Evolutionary conservation across 2,113 vertebrate species (phyloP).

Genomic region (Cryptomyrus ogoouensis): DNA sequence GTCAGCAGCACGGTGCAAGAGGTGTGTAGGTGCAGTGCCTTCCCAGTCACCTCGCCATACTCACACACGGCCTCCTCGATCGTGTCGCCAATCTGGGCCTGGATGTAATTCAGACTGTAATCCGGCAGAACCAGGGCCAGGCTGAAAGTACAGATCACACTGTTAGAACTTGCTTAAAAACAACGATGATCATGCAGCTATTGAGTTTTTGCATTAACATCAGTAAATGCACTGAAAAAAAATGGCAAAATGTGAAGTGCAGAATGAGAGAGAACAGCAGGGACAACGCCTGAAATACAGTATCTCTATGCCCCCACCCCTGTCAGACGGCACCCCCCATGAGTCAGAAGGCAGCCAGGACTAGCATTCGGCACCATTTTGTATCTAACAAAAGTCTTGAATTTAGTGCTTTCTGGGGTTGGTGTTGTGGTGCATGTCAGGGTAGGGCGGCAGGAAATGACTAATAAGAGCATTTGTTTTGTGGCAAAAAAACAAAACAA

Average conservation of each 20-base stretch:
- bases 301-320: background rate
- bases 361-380: background rate
- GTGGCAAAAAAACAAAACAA: background rate
- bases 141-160: constrained; percentile 63
- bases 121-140: constrained; percentile 91
- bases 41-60: constrained; percentile 48
- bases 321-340: background rate
- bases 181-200: background rate
- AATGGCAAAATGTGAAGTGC: background rate
- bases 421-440: background rate
- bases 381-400: background rate
- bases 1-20: too few relatives aligned
- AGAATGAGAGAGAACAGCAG: background rate
- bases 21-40: background rate
- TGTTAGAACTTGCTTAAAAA: background rate
- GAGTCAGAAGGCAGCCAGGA: background rate
- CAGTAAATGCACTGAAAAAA: background rate
- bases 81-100: constrained; percentile 82
- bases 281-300: background rate
- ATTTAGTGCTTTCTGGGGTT: background rate
- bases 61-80: constrained; percentile 87
- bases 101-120: constrained; percentile 97
- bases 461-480: background rate
- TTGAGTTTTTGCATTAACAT: background rate
- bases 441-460: background rate